Conservation (phyloP, 1,140 invertebrate genomes). For the Drosophila kanapiae region DNA sequence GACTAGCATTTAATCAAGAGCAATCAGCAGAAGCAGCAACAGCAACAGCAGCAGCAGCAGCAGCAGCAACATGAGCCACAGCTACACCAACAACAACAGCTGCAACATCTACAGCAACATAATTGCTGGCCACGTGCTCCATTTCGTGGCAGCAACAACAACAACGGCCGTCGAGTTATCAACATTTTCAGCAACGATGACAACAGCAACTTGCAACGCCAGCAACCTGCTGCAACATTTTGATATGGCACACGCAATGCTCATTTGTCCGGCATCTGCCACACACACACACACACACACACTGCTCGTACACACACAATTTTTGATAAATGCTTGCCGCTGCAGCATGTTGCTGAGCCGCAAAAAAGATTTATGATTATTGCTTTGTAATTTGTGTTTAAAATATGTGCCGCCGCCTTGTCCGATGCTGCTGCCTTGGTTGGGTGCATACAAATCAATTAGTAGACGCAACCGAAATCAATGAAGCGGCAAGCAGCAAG, state of each 20-base stretch:
- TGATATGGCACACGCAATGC: constrained; percentile 79
- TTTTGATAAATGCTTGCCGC: constrained; percentile 75
- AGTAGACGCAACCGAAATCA: constrained; percentile 47
- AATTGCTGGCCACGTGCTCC: constrained; percentile 69
- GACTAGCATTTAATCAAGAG: constrained; percentile 80
- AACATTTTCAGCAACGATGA: constrained; percentile 63
- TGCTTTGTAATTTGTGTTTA: constrained; percentile 84
- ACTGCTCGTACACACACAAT: constrained; percentile 6
- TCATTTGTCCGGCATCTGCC: constrained; percentile 70
- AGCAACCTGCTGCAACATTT: constrained; percentile 43
- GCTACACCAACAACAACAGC: constrained; percentile 33
- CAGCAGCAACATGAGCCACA: constrained; percentile 24
- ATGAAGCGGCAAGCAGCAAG: constrained; percentile 29
- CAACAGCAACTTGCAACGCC: constrained; percentile 47
- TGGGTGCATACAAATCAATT: constrained; percentile 78
- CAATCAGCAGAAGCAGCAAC: constrained; percentile 63
- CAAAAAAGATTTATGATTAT: constrained; percentile 84
- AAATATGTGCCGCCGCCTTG: constrained; percentile 76
- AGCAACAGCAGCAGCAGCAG: constrained; percentile 26
- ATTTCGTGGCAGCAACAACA: constrained; percentile 35
- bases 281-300: constrained; percentile 24
- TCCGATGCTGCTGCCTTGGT: constrained; percentile 31
- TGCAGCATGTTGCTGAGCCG: constrained; percentile 74
- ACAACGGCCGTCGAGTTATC: constrained; percentile 31
- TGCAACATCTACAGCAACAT: constrained; percentile 2